Evolutionary conservation across 1,140 invertebrate species (phyloP).

Genomic region (Adelges cooleyi): DNA sequence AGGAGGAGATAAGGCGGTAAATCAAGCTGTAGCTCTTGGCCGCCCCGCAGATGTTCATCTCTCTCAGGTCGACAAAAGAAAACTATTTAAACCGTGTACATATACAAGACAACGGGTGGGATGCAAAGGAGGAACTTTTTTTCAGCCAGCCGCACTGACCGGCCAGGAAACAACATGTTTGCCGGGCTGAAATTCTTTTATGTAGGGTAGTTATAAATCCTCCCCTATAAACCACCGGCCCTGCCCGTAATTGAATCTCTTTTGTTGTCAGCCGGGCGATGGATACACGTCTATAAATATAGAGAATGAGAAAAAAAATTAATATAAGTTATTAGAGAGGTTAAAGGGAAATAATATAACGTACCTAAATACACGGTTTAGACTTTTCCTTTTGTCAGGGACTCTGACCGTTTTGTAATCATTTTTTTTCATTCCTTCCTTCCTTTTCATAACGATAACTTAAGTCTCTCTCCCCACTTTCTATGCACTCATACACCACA

Average conservation of each 20-base stretch:
- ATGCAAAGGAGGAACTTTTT: too few relatives aligned
- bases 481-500: too few relatives aligned
- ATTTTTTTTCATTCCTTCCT: too few relatives aligned
- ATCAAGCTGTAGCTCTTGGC: too few relatives aligned
- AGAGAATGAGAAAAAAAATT: neutral
- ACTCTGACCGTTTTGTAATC: too few relatives aligned
- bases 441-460: too few relatives aligned
- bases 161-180: constrained; percentile 1
- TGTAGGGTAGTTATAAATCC: constrained; percentile 14
- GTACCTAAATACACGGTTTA: neutral
- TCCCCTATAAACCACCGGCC: constrained; percentile 1
- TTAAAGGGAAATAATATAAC: neutral
- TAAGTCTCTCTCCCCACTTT: too few relatives aligned
- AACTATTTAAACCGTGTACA: too few relatives aligned
- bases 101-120: too few relatives aligned
- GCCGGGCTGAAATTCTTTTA: neutral
- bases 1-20: too few relatives aligned
- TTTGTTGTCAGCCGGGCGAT: constrained; percentile 13
- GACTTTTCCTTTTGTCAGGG: neutral
- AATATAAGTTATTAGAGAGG: constrained; percentile 19
- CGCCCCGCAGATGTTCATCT: too few relatives aligned
- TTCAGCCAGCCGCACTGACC: neutral
- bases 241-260: constrained; percentile 12
- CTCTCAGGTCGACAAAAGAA: too few relatives aligned
- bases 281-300: constrained; percentile 11